phyloP scores from a whole-genome alignment of 1,140 invertebrate genomes.

The Drosophila virilis region DNA sequence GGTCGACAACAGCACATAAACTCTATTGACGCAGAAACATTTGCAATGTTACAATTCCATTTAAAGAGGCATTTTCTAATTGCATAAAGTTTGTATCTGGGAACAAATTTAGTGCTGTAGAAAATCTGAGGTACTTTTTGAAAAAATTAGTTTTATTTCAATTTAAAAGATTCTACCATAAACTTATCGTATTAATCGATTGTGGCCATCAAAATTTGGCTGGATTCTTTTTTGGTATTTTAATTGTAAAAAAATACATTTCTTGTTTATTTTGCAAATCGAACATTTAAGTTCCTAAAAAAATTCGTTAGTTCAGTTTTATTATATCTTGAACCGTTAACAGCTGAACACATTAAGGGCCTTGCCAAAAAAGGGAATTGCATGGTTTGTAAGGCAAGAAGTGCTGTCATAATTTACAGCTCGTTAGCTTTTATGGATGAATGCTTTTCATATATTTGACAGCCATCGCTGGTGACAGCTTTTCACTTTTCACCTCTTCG shows the following conservation, averaged over 20 bases:
- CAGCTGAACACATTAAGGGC: slow-evolving; percentile 4
- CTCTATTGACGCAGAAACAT: slow-evolving; percentile 15
- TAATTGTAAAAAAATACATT: neutral
- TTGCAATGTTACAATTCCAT: slow-evolving; percentile 18
- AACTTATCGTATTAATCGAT: too few species aligned
- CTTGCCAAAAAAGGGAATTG: slow-evolving; percentile 16
- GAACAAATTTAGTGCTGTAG: too few species aligned
- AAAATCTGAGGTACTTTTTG: neutral
- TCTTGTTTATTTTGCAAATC: neutral
- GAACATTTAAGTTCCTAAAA: neutral
- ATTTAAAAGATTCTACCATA: too few species aligned
- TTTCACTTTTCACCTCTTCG: slow-evolving; percentile 72
- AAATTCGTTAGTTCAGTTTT: slow-evolving; percentile 24
- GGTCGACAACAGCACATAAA: slow-evolving; percentile 22
- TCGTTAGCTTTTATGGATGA: slow-evolving; percentile 77
- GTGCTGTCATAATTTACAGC: slow-evolving; percentile 74
- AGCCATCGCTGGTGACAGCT: slow-evolving; percentile 64
- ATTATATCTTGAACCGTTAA: slow-evolving; percentile 2
- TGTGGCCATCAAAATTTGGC: too few species aligned
- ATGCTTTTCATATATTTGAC: slow-evolving; percentile 56
- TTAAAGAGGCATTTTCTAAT: neutral
- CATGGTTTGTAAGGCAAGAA: slow-evolving; percentile 17
- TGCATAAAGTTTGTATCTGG: too few species aligned
- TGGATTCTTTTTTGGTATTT: neutral
- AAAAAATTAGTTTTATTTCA: too few species aligned